phyloP scores from a whole-genome alignment of 2,888 invertebrate species.

The Lamproptera curius region DNA sequence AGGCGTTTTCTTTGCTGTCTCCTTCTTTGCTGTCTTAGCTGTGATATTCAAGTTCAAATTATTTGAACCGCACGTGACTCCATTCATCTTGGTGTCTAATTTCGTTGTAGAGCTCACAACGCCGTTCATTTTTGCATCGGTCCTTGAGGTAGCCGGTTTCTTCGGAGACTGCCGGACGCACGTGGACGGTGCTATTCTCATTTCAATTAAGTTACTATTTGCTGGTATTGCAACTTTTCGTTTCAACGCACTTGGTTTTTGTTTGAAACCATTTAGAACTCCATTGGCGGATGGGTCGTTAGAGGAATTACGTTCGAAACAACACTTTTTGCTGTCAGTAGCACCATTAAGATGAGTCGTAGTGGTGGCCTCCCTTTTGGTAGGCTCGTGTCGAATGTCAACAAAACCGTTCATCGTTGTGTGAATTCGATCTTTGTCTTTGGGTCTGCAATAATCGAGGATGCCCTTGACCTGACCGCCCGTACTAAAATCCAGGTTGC shows the following conservation, averaged over 20 bases:
- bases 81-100: slow-evolving; percentile 68
- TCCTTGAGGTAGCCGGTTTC: slow-evolving; percentile 41
- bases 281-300: slow-evolving; percentile 63
- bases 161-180: slow-evolving; percentile 45
- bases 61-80: slow-evolving; percentile 69
- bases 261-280: slow-evolving; percentile 36
- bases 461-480: slow-evolving; percentile 39
- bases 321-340: slow-evolving; percentile 48
- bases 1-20: slow-evolving; percentile 45
- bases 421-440: slow-evolving; percentile 49
- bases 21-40: slow-evolving; percentile 55
- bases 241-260: slow-evolving; percentile 23
- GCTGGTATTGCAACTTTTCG: slow-evolving; percentile 54
- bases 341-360: slow-evolving; percentile 49
- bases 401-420: slow-evolving; percentile 60
- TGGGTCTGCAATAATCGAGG: slow-evolving; percentile 47
- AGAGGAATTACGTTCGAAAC: slow-evolving; percentile 39
- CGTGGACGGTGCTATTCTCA: slow-evolving; percentile 49
- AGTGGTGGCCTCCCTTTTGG: slow-evolving; percentile 43
- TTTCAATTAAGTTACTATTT: slow-evolving; percentile 37
- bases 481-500: slow-evolving; percentile 45
- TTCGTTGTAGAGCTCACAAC: slow-evolving; percentile 68
- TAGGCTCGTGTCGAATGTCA: slow-evolving; percentile 51
- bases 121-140: slow-evolving; percentile 52
- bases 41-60: slow-evolving; percentile 57